Percentiles rank a stretch among this genome's conserved stretches.
phyloP scores from a whole-genome alignment of 2,888 invertebrate species.

The Tetheella fluctuosa region DNA sequence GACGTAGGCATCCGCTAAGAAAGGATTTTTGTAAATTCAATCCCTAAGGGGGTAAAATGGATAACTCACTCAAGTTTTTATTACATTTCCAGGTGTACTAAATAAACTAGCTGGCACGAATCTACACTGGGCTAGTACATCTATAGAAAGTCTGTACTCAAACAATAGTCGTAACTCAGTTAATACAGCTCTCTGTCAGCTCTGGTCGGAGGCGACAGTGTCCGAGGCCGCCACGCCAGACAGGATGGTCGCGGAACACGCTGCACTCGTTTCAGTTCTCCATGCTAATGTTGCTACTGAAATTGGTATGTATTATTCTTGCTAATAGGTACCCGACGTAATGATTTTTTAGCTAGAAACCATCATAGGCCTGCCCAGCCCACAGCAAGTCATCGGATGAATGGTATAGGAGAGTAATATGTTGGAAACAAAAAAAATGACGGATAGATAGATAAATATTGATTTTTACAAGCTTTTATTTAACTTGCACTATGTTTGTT shows the following conservation, averaged over 20 bases:
- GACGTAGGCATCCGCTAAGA: too few species aligned
- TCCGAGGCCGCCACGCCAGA: slow-evolving; percentile 86
- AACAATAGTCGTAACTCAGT: slow-evolving; percentile 92
- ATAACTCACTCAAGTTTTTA: not conserved
- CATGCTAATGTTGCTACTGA: slow-evolving; percentile 96
- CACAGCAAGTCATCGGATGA: too few species aligned
- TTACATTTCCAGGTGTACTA: slow-evolving; percentile 82
- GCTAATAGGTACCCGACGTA: too few species aligned
- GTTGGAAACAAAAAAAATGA: too few species aligned
- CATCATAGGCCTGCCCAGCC: too few species aligned
- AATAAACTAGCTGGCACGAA: slow-evolving; percentile 95
- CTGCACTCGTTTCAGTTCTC: slow-evolving; percentile 91
- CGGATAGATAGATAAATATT: too few species aligned
- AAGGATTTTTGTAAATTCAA: too few species aligned
- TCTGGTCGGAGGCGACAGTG: slow-evolving; percentile 89
- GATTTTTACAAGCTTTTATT: too few species aligned
- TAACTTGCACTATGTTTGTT: too few species aligned
- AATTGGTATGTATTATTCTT: slow-evolving; percentile 86
- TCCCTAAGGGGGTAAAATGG: too few species aligned
- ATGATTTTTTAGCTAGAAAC: too few species aligned
- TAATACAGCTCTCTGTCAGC: slow-evolving; percentile 88
- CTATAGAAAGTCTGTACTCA: slow-evolving; percentile 92
- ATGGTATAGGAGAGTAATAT: too few species aligned
- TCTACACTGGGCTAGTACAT: slow-evolving; percentile 90
- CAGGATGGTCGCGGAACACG: slow-evolving; percentile 92